phyloP scores from a whole-genome alignment of 2,797 vertebrate genomes.

The Psittacula derbiana region DNA sequence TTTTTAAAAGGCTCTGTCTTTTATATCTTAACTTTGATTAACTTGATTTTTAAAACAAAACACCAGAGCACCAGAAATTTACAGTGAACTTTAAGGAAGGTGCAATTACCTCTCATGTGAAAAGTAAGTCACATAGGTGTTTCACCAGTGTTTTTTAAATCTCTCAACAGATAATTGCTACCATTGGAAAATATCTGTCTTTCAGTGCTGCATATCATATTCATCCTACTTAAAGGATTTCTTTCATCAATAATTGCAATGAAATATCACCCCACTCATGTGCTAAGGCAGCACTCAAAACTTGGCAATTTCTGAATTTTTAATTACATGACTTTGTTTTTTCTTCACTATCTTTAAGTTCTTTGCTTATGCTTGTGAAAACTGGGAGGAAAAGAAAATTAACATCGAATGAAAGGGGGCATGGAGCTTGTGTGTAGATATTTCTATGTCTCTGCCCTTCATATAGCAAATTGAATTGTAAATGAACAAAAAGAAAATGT shows the following conservation, averaged over 20 bases:
- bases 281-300: conserved; percentile 38
- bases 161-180: conserved; percentile 9
- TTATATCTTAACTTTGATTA: background rate
- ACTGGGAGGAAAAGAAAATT: background rate
- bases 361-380: background rate
- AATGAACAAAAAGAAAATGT: background rate
- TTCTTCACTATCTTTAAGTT: background rate
- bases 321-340: background rate
- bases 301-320: conserved; percentile 20
- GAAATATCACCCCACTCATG: conserved; percentile 31
- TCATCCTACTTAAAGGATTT: background rate
- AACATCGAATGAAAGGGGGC: background rate
- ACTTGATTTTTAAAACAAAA: background rate
- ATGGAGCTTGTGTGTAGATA: background rate
- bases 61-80: background rate
- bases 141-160: background rate
- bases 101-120: background rate
- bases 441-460: background rate
- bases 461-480: background rate
- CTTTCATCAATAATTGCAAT: conserved; percentile 20
- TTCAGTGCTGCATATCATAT: background rate
- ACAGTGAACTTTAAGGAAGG: background rate
- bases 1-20: background rate
- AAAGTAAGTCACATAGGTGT: background rate
- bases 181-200: conserved; percentile 9